Conservation (phyloP, 2,888 invertebrate genomes). For the Drosophila anceps region DNA sequence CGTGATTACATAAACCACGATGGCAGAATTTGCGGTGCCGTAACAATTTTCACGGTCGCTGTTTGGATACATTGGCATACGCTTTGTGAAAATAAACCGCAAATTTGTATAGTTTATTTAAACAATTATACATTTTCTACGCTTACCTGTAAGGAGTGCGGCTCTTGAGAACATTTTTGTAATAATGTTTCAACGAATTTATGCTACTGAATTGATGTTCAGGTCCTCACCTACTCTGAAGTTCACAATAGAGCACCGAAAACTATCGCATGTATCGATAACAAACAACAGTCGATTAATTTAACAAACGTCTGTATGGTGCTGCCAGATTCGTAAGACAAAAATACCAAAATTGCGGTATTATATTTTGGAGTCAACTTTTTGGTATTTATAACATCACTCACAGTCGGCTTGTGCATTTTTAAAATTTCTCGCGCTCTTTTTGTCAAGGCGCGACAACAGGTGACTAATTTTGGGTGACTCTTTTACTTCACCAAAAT, state of each 20-base stretch:
- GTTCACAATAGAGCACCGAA: slow-evolving; percentile 45
- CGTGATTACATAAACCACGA: slow-evolving; percentile 84
- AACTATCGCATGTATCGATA: slow-evolving; percentile 34
- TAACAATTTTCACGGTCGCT: slow-evolving; percentile 75
- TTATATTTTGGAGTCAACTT: background rate
- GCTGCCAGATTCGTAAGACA: slow-evolving; percentile 27
- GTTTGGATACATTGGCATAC: slow-evolving; percentile 34
- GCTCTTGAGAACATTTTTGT: slow-evolving; percentile 89
- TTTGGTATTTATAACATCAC: background rate
- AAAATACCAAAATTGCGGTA: background rate
- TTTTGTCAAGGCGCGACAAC: background rate
- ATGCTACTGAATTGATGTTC: slow-evolving; percentile 68
- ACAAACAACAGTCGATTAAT: slow-evolving; percentile 5
- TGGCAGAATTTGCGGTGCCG: slow-evolving; percentile 63
- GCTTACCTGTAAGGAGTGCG: slow-evolving; percentile 89
- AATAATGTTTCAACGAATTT: slow-evolving; percentile 74
- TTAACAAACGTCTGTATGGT: slow-evolving; percentile 35
- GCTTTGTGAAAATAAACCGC: background rate
- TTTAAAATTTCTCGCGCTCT: background rate
- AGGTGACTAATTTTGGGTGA: slow-evolving; percentile 1
- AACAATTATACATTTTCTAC: slow-evolving; percentile 13
- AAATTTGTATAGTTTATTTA: background rate
- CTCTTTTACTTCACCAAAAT: background rate
- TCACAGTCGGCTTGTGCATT: too few relatives aligned
- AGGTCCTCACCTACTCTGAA: slow-evolving; percentile 43